Conservation (phyloP, 2,797 vertebrate species). For the Micrastur ruficollis region DNA sequence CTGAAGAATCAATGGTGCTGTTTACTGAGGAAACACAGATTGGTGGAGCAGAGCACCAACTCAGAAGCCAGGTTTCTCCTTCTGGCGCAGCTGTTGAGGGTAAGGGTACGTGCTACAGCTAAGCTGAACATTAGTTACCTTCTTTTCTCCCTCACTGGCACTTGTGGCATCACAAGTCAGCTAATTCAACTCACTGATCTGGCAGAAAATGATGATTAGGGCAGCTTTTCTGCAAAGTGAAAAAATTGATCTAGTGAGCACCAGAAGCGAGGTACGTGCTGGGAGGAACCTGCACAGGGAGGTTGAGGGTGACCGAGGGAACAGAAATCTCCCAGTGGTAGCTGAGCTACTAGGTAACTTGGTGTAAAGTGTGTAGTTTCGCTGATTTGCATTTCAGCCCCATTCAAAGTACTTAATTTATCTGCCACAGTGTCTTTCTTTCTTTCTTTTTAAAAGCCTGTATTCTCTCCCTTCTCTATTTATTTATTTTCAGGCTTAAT, state of each 20-base stretch:
- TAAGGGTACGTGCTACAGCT: neutral
- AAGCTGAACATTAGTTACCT: neutral
- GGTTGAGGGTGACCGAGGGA: neutral
- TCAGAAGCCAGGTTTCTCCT: neutral
- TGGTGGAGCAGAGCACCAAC: neutral
- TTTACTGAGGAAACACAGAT: neutral
- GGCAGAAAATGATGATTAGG: neutral
- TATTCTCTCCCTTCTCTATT: neutral
- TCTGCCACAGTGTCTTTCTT: neutral
- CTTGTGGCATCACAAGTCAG: neutral
- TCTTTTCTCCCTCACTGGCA: neutral
- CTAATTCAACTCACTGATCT: neutral
- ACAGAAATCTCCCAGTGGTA: neutral
- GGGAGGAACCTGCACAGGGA: neutral
- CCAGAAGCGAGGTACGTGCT: neutral
- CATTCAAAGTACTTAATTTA: neutral
- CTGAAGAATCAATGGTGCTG: neutral
- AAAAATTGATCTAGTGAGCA: neutral
- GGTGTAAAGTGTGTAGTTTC: neutral
- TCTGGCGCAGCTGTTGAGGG: neutral
- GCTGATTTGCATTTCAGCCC: neutral
- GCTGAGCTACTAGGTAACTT: neutral
- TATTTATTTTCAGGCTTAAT: neutral
- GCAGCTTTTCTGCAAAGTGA: neutral
- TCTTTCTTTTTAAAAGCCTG: neutral